Evolutionary conservation across 2,888 invertebrate genomes (phyloP), one percentile per base, ranked within the genome.

Genomic region (Lomographa bimaculata): DNA sequence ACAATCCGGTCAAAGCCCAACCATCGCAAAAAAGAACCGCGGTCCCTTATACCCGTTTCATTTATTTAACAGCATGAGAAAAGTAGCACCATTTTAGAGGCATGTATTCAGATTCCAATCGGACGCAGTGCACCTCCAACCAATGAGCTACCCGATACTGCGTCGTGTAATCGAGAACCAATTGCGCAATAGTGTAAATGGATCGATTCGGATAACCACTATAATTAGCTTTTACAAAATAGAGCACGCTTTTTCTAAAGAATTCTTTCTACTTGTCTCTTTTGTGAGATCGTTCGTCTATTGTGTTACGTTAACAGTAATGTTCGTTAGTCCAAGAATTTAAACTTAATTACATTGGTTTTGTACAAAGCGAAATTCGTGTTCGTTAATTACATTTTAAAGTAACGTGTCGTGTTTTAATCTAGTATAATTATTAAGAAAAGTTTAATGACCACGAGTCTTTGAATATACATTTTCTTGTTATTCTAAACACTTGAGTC

Each of bases 141-240:
- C n/a, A n/a, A n/a, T n/a, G n/a, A n/a, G n/a, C 57, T 65, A 64
- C 71, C 69, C 69, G 73, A 79, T 76, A 74, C 73, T 66, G 64
- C 57, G 64, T 69, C 65, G 73, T 69, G 76, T 75, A 82, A 82
- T 80, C 73, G 78, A 81, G 71, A 76, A 69, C 59, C 61, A 65
- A 68, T 85, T 80, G 74, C 72, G 74, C 76, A 82, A 79, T 81
- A 66, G 71, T 71, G 66, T 72, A 80, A 81, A 79, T 76, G 74
- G 79, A 82, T 82, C 75, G 75, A 78, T 77, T 79, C 65, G 64
- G 71, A 77, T 80, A 78, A 78, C 72, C 61, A 69, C 71, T 81
- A 76, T 79, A 83, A 83, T 83, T 81, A 80, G 71, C 73, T 76
- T 69, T 66, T 64, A 72, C 64, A 61, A 69, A 68, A 75, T 71